These are phyloP conservation scores for Volucella zonaria DNA, from an alignment of 2,888 invertebrate species.

Conservation along the genomic window DNA sequence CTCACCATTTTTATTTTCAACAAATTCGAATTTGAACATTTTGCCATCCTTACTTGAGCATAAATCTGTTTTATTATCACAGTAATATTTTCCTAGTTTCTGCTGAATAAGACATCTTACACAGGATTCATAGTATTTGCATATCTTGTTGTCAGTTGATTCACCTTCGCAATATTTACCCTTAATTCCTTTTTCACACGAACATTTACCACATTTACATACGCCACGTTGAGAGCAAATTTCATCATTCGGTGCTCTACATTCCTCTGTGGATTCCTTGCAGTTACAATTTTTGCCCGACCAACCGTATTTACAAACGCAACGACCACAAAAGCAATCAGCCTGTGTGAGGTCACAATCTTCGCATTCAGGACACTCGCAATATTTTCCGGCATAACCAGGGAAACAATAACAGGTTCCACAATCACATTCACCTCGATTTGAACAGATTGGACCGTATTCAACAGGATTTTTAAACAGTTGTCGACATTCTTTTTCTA, in stretches of 20 bases:
- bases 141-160: slow-evolving; percentile 79
- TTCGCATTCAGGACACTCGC: slow-evolving; percentile 86
- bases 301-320: slow-evolving; percentile 86
- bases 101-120: slow-evolving; percentile 80
- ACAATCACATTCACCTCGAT: slow-evolving; percentile 90
- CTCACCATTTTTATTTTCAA: slow-evolving; percentile 15
- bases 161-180: slow-evolving; percentile 81
- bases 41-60: slow-evolving; percentile 77
- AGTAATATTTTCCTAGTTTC: slow-evolving; percentile 74
- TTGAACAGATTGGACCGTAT: slow-evolving; percentile 85
- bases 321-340: slow-evolving; percentile 89
- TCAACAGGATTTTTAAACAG: slow-evolving; percentile 76
- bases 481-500: slow-evolving; percentile 80
- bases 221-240: slow-evolving; percentile 89
- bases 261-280: slow-evolving; percentile 83
- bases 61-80: slow-evolving; percentile 77
- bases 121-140: slow-evolving; percentile 80
- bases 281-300: slow-evolving; percentile 85
- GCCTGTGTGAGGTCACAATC: slow-evolving; percentile 87
- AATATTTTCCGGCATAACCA: slow-evolving; percentile 85
- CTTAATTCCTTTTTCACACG: slow-evolving; percentile 77
- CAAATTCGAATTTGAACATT: slow-evolving; percentile 78
- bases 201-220: slow-evolving; percentile 88
- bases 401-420: slow-evolving; percentile 88
- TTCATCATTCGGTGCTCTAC: slow-evolving; percentile 84